Base-by-base conservation (phyloP, 1,140 invertebrate genomes). In the Cotesia glomerata region DNA sequence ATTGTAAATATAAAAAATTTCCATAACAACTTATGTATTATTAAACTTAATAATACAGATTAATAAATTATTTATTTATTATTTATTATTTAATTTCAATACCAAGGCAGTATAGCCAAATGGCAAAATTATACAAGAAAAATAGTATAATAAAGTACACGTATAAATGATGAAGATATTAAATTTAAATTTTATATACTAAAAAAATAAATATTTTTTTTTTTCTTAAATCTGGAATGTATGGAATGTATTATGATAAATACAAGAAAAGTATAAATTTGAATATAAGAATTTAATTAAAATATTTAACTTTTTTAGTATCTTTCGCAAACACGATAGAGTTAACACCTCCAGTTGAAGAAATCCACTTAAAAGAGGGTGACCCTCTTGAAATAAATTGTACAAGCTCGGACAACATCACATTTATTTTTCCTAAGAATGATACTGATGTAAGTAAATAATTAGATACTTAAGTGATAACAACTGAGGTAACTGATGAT, bases 321-420 rank as follows among this genome's bases (percentile, higher is more conserved):
- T 76, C 72, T 7, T 18, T 26, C 61, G 72, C 63, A 49, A 9
- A 18, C 0, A 76, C 74, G 54, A 76, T 75, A 34, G 34, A 34
- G 4, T 65, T 77, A 5, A 49, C n/a, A 8, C 72, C 77, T 0
- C 35, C 68, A 3, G n/a, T 34, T n/a, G 51, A 52, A 0, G 73
- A 85, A 39, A 64, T 84, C 14, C n/a, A 77, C 2, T 78, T 80
- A 62, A 72, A 78, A 1, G 83, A 82, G 71, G 79, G 78, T 1
- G 76, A 80, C 0, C 1, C 32, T 13, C 72, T 85, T 32, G 52
- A 75, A 32, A 72, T 85, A 9, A 70, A 9, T 0, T 85, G 83
- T 51, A 76, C 63, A 0, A 69, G 77, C 5, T 18, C 0, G 0
- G n/a, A 65, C 8, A 61, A 61, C 3, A 71, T 81, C 8, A 52